phyloP scores from a whole-genome alignment of 2,888 invertebrate genomes.

The Amaurobius ferox region DNA sequence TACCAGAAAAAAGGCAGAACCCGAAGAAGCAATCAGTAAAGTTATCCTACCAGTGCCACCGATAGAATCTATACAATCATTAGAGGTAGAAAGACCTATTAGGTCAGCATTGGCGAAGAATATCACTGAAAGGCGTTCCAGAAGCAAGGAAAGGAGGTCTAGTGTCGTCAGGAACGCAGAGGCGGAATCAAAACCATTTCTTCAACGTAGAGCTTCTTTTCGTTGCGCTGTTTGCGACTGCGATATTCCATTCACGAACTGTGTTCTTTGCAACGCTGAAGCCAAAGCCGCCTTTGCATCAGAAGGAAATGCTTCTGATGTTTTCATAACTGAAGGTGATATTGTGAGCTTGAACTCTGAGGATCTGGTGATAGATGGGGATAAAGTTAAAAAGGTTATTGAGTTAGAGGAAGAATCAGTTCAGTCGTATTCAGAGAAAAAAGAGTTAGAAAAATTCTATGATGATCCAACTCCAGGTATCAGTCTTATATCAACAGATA shows the following conservation, averaged over 20 bases:
- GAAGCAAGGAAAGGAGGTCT: not conserved
- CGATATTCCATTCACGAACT: slow-evolving; percentile 49
- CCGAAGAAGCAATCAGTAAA: not conserved
- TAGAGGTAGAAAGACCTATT: not conserved
- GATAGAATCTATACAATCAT: not conserved
- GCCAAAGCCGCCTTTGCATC: not conserved
- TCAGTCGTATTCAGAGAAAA: slow-evolving; percentile 23
- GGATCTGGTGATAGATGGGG: not conserved
- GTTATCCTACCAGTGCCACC: not conserved
- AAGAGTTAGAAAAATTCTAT: slow-evolving; percentile 64
- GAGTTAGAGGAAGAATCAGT: not conserved
- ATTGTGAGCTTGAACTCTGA: not conserved
- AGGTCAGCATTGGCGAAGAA: slow-evolving; percentile 27
- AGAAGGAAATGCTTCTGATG: not conserved
- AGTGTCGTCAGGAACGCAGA: slow-evolving; percentile 22
- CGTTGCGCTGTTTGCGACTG: slow-evolving; percentile 44
- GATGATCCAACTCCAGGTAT: slow-evolving; percentile 35
- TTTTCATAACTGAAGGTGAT: not conserved
- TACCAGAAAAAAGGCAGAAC: not conserved
- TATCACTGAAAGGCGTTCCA: slow-evolving; percentile 7
- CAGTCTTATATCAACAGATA: too few relatives aligned
- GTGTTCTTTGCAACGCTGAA: slow-evolving; percentile 51
- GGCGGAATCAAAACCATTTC: slow-evolving; percentile 27
- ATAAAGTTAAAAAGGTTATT: not conserved
- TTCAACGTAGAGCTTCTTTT: slow-evolving; percentile 26